Base-by-base conservation (phyloP, 2,797 vertebrate species). In the Leucoraja ocellata region DNA sequence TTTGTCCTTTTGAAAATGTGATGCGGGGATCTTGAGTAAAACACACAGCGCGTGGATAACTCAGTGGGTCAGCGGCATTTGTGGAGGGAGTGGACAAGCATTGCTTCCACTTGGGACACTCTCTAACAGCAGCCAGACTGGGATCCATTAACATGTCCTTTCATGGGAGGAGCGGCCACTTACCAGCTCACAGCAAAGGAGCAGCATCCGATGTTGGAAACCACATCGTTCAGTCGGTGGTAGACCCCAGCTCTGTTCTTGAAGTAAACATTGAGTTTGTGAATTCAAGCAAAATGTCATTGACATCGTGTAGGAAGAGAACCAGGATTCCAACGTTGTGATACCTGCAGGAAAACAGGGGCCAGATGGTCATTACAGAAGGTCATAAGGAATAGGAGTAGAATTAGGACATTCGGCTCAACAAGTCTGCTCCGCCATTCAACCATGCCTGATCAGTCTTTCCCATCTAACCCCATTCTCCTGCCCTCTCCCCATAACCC, bases 241-340 rank as follows among this genome's bases (percentile, higher is more conserved):
- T 97, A 97, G 78, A 95, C 94, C 0, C 98, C 98, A 0, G 97
- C 97, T 0, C 98, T 96, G 94, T 96, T 97, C 96, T 98, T 99
- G 96, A 99, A 97, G 96, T 99, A 99, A 93, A 99, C 94, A 1
- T 99, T 99, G 95, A 99, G 97, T 95, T 99, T 94, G 98, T 99
- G 96, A 99, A 99, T 94, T 99, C 99, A 94, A 99, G 96, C 96
- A 97, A 98, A 86, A 99, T 97, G 0, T 99, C 99, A 0, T 95
- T 98, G 95, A 99, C 94, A 23, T 99, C 99, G 0, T 99, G 98
- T 74, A 99, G 97, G 95, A 99, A 99, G 80, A 99, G 96, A 93
- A 99, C 98, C 0, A 99, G 96, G 76, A 99, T 95, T 36, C 98
- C 99, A 54, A 99, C 97, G 16, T 98, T 99, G 97, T 99, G 98